Evolutionary conservation across 1,140 invertebrate species (phyloP).

Genomic region (Apis laboriosa): DNA sequence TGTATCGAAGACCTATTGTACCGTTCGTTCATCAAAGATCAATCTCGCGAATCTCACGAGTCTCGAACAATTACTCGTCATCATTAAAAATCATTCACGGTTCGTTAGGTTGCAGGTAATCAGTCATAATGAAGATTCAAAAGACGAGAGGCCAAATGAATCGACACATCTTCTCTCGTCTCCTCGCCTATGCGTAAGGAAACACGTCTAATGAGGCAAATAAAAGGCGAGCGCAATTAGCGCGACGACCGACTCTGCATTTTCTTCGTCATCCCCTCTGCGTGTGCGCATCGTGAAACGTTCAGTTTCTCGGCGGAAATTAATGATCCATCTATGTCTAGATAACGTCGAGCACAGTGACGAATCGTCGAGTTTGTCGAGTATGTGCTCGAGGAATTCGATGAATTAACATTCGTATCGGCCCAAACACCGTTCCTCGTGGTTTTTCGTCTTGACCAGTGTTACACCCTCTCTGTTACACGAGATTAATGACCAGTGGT

Average conservation of each 20-base stretch:
- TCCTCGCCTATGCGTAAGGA: not conserved
- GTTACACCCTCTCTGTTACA: not conserved
- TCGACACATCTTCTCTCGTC: not conserved
- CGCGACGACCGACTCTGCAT: not conserved
- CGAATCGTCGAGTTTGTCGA: constrained; percentile 18
- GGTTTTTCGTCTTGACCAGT: not conserved
- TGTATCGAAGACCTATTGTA: not conserved
- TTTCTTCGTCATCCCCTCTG: not conserved
- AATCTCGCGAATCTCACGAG: not conserved
- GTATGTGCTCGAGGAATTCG: constrained; percentile 22
- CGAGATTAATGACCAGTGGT: not conserved
- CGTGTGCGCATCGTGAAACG: too few species aligned
- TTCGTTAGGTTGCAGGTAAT: not conserved
- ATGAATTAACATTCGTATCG: constrained; percentile 29
- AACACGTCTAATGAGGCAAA: constrained; percentile 3
- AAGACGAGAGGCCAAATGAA: not conserved
- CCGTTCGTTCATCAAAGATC: not conserved
- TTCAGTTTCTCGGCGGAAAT: not conserved
- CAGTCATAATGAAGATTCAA: not conserved
- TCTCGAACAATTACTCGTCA: not conserved
- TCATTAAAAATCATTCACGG: not conserved
- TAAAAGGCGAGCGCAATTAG: constrained; percentile 29
- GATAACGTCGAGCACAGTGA: not conserved
- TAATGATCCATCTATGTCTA: constrained; percentile 5
- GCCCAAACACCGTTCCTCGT: not conserved